Percentiles rank a stretch among this genome's conserved stretches.
These are phyloP conservation scores for Serinus canaria DNA, from an alignment of 2,113 vertebrate genomes.

Conservation along the genomic window DNA sequence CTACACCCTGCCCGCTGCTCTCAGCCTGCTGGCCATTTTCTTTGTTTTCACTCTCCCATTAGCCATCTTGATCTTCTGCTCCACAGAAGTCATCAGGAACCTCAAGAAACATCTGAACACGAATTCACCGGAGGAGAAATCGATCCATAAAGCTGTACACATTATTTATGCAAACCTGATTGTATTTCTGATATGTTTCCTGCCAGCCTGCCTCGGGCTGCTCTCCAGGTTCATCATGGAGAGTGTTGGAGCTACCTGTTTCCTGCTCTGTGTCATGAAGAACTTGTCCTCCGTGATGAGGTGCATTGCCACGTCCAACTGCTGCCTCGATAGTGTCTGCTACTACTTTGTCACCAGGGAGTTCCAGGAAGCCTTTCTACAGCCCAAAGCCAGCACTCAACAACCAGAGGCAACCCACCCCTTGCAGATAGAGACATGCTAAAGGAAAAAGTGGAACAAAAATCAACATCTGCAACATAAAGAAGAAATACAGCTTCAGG, in stretches of 20 bases:
- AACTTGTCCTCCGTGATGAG: not conserved
- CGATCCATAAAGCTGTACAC: slow-evolving; percentile 40
- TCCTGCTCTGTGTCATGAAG: not conserved
- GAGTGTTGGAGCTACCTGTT: not conserved
- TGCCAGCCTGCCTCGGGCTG: slow-evolving; percentile 60
- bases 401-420: not conserved
- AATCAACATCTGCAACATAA: not conserved
- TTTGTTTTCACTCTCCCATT: slow-evolving; percentile 64
- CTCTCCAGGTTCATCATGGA: not conserved
- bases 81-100: slow-evolving; percentile 42
- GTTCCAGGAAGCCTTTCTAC: slow-evolving; percentile 46
- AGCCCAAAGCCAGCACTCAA: not conserved
- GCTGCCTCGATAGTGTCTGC: slow-evolving; percentile 74
- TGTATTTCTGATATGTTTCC: slow-evolving; percentile 74
- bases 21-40: not conserved
- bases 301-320: slow-evolving; percentile 68
- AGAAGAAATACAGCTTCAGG: not conserved
- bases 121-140: not conserved
- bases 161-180: slow-evolving; percentile 71
- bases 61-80: slow-evolving; percentile 68
- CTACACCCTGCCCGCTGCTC: rapidly evolving
- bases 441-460: not conserved
- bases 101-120: slow-evolving; percentile 33
- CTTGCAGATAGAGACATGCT: not conserved
- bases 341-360: slow-evolving; percentile 76